Conservation (phyloP, 1,140 invertebrate genomes). For the Eupristina koningsbergeri region DNA sequence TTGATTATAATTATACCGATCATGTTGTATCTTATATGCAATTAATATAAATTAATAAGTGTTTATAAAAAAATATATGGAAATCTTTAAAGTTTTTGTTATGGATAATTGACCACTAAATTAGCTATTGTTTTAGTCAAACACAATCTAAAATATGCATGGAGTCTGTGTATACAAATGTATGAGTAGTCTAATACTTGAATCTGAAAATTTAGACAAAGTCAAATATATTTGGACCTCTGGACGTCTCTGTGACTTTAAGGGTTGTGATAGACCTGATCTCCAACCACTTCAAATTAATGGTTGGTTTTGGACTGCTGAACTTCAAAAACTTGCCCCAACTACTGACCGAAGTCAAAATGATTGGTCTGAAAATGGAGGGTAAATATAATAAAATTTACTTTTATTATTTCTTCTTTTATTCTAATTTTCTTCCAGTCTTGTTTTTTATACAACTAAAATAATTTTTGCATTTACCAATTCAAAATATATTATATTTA, state of each 20-base stretch:
- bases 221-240: slow-evolving; percentile 91
- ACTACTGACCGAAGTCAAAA: slow-evolving; percentile 83
- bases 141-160: no score
- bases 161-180: no score
- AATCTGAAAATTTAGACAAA: slow-evolving; percentile 68
- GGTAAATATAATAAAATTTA: slow-evolving; percentile 64
- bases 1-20: not conserved
- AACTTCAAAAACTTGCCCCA: slow-evolving; percentile 84
- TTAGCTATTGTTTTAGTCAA: no score
- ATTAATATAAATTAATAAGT: no score
- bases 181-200: not conserved
- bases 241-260: slow-evolving; percentile 87
- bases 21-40: not conserved
- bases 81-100: no score
- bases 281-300: slow-evolving; percentile 83
- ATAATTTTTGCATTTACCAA: no score
- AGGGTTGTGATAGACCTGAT: slow-evolving; percentile 85
- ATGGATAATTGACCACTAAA: no score
- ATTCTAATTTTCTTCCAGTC: slow-evolving; percentile 20
- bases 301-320: slow-evolving; percentile 91
- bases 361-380: slow-evolving; percentile 87
- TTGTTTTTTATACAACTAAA: no score
- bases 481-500: no score
- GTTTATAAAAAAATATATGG: no score
- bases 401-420: slow-evolving; percentile 30